Base-by-base conservation (phyloP, 1,140 invertebrate genomes). In the Cardiocondyla obscurior region DNA sequence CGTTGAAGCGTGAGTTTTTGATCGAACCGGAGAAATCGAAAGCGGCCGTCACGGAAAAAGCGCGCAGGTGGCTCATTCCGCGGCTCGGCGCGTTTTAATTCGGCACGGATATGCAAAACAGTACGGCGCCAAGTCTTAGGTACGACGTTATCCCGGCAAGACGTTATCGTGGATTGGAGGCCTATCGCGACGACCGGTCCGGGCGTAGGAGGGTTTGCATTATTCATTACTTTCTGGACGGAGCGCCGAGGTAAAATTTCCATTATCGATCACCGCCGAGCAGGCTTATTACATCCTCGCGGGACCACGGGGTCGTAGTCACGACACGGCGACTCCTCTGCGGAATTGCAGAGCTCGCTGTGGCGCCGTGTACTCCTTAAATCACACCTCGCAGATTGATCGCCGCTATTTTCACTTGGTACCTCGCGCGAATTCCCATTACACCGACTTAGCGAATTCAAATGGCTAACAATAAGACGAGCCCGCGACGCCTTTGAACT, bases 241-340 rank as follows among this genome's bases (percentile, higher is more conserved):
- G 77, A 72, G 72, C 39, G 33, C 46, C 70, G 67, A 83, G 86
- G 60, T 36, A 28, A 74, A 64, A 83, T 88, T 87, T 87, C 55
- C 86, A 82, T 85, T 88, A 84, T 82, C 79, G 82, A 84, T 88
- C 22, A 73, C 36, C 3, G 19, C n/a, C 76, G 14, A 22, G 55
- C 55, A 70, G 76, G n/a, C n/a, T n/a, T 39, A 67, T 79, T 85
- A 85, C 85, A 65, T 86, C 57, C 25, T 72, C 42, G 42, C 36
- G 12, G 10, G 44, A 46, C 51, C 51, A 55, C 60, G 42, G 44
- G 36, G 39, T 69, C 60, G 58, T 42, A 65, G 76, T 74, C 72
- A 33, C 10, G 51, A 76, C 39, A 70, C 65, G 70, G 55, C 58
- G 74, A 85, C 64, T 72, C 70, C 19, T 42, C 42, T n/a, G 25